Percentiles rank a stretch among this genome's conserved stretches.
These are phyloP conservation scores for Corythornis vintsioides DNA, from an alignment of 2,113 vertebrate genomes.

Conservation along the genomic window DNA sequence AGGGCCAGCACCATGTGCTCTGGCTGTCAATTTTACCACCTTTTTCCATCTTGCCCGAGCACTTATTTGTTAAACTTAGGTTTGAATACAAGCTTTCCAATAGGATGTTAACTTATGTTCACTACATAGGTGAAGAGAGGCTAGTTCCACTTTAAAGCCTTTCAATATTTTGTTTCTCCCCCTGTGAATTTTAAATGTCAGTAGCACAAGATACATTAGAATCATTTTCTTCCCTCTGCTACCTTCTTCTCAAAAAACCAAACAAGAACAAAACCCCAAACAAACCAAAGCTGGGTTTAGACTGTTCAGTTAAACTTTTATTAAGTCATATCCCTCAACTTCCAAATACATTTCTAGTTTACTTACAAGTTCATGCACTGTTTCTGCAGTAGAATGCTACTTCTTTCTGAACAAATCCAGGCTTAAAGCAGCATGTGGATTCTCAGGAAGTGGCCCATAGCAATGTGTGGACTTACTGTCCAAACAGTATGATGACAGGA, in stretches of 20 bases:
- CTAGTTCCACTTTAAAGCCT: not conserved
- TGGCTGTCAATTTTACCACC: not conserved
- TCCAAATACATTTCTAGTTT: not conserved
- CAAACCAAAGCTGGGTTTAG: not conserved
- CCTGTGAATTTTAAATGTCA: not conserved
- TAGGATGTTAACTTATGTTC: not conserved
- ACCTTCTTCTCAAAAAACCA: not conserved
- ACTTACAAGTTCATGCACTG: not conserved
- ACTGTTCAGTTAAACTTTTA: not conserved
- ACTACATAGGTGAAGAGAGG: not conserved
- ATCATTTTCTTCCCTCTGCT: not conserved
- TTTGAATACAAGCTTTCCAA: not conserved
- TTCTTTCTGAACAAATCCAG: not conserved
- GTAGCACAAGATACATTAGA: not conserved
- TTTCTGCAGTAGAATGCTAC: not conserved
- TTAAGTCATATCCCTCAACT: not conserved
- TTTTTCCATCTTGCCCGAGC: not conserved
- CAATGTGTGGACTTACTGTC: not conserved
- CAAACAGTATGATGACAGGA: not conserved
- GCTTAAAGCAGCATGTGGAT: not conserved
- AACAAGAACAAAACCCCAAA: too few species aligned
- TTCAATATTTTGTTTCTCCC: not conserved
- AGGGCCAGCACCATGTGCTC: accelerated
- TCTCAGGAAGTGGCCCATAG: not conserved
- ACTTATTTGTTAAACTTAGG: not conserved